Evolutionary conservation across 2,888 invertebrate species (phyloP).

Genomic region (Trissoscelio sp.): DNA sequence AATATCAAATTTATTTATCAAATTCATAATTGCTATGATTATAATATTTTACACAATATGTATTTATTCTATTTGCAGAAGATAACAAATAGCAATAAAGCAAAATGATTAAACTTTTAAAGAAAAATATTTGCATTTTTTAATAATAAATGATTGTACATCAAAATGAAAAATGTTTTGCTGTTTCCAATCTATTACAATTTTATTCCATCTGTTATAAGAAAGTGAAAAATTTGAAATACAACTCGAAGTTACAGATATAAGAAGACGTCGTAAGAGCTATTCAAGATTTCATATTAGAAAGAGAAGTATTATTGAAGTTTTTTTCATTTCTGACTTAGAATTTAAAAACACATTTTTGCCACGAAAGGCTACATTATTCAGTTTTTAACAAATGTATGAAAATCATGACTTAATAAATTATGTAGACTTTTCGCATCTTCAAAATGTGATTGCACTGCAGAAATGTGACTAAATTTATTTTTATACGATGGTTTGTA

Average conservation of each 20-base stretch:
- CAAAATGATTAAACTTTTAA: not conserved
- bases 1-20: no score
- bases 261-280: constrained; percentile 1
- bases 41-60: no score
- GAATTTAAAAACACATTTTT: constrained; percentile 15
- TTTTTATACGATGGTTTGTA: not conserved
- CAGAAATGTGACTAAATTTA: not conserved
- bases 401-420: constrained; percentile 6
- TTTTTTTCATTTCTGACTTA: constrained; percentile 19
- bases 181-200: not conserved
- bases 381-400: constrained; percentile 3
- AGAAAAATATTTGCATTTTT: no score
- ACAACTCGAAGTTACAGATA: constrained; percentile 10
- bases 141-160: no score
- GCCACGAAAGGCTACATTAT: not conserved
- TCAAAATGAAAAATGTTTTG: not conserved
- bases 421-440: constrained; percentile 1
- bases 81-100: no score
- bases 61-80: no score
- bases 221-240: constrained; percentile 18
- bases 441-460: not conserved
- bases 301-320: constrained; percentile 24
- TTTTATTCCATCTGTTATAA: not conserved
- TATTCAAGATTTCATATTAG: constrained; percentile 24
- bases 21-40: no score